These are phyloP conservation scores for Agapornis canus DNA, from an alignment of 2,797 vertebrate species.

Conservation along the genomic window DNA sequence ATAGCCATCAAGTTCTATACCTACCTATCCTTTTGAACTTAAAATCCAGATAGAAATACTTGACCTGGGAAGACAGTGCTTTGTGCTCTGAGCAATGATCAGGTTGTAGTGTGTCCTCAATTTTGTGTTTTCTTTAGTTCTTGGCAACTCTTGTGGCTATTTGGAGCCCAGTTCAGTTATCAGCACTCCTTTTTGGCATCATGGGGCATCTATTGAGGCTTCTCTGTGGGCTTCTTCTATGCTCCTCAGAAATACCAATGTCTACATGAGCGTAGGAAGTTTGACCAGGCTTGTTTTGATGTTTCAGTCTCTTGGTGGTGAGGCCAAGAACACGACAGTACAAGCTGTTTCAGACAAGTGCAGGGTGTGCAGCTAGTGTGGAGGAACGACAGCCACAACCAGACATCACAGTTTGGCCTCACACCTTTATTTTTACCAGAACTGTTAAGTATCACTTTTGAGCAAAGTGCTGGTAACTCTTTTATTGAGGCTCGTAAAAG, in stretches of 20 bases:
- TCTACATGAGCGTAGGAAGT: neutral
- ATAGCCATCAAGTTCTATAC: too few species aligned
- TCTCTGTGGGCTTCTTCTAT: neutral
- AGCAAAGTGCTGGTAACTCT: neutral
- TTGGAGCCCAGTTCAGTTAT: neutral
- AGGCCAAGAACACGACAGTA: neutral
- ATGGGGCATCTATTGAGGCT: neutral
- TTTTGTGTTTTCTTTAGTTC: neutral
- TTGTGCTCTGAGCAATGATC: neutral
- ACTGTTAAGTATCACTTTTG: neutral
- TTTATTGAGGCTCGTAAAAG: neutral
- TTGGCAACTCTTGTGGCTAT: neutral
- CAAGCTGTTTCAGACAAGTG: neutral
- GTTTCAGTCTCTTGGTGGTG: neutral
- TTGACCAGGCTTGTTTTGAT: neutral
- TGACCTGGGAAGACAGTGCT: neutral
- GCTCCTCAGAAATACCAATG: neutral
- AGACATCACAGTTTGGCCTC: neutral
- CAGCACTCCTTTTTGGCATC: neutral
- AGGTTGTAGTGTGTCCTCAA: neutral
- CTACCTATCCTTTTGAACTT: neutral
- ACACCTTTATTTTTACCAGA: neutral
- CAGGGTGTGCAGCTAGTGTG: neutral
- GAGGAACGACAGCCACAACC: neutral
- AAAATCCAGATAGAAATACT: neutral